Evolutionary conservation across 2,797 vertebrate genomes (phyloP), one percentile per base, ranked within the genome.

Genomic region (Ambastaia sidthimunki): DNA sequence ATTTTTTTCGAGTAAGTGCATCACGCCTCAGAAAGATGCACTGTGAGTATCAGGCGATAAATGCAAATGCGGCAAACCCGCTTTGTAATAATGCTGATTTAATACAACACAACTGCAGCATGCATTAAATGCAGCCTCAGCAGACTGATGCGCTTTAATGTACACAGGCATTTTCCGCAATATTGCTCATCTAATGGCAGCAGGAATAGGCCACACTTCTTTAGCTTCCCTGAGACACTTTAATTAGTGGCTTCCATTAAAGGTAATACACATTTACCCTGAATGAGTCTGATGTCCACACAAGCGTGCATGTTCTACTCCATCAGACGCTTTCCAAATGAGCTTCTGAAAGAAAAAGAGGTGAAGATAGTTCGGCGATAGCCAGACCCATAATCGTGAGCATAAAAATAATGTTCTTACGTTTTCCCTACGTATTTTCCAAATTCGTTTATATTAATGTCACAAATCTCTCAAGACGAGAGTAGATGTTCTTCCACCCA

Each of bases 401-500:
- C 59, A 81, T 48, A 47, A 71, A 82, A 76, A 66, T 78, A 79
- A 60, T 48, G 54, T 80, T 65, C 74, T 85, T 57, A 9, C 71
- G 80, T 65, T 76, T 25, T 68, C 80, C 52, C 31, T 54, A 44
- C 67, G 47, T 68, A 65, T 48, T 85, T 71, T 83, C 81, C 71
- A 82, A 85, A 81, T 87, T 80, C 57, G 78, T 85, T 85, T 76
- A 80, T 86, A 85, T 85, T 85, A 82, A 87, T 84, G 86, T 86
- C 74, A 66, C 81, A 87, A 85, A 85, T 83, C 87, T 83, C 80
- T 19, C 62, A 62, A 73, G 82, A 85, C 41, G 67, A 69, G 81
- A 50, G 71, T 76, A 77, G 68, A 76, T 71, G 69, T 67, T 63
- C 62, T 57, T 50, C 68, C 44, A 28, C 59, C 82, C 83, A 84